A percentile compares a stretch with the other conserved stretches of the same genome.
Conservation (phyloP, 2,888 invertebrate genomes). For the Monochamus alternatus region DNA sequence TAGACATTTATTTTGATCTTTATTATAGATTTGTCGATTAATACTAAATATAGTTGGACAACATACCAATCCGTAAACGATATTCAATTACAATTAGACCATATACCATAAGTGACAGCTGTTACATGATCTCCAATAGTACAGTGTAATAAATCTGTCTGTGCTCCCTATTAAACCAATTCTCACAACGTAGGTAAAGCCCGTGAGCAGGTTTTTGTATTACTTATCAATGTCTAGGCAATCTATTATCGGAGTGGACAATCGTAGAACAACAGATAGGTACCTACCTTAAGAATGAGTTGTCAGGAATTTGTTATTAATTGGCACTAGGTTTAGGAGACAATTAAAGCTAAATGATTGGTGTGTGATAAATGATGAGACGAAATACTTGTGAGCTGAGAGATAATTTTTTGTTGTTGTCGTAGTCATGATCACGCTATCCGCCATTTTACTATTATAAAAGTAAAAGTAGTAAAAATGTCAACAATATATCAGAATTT, state of each 20-base stretch:
- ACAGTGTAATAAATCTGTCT: conserved; percentile 44
- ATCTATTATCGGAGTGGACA: conserved; percentile 27
- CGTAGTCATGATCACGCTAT: too few relatives aligned
- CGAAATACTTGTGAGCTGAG: too few relatives aligned
- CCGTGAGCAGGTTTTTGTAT: conserved; percentile 47
- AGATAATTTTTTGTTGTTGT: too few relatives aligned
- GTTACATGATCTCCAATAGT: conserved; percentile 45
- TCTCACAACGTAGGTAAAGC: conserved; percentile 47
- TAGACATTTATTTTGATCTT: conserved; percentile 20
- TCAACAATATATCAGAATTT: too few relatives aligned
- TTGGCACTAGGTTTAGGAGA: conserved; percentile 59
- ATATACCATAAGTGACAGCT: conserved; percentile 49
- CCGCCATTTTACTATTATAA: too few relatives aligned
- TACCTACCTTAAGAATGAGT: conserved; percentile 51
- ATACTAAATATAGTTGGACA: conserved; percentile 18
- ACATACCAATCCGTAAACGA: conserved; percentile 43
- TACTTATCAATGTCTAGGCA: conserved; percentile 32
- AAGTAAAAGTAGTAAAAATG: too few relatives aligned
- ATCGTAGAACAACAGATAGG: conserved; percentile 41
- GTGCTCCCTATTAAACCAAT: conserved; percentile 48
- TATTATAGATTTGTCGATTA: conserved; percentile 15
- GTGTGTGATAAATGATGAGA: conserved; percentile 41
- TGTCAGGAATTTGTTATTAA: conserved; percentile 60
- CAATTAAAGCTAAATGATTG: conserved; percentile 60
- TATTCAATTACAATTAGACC: conserved; percentile 51